phyloP scores from a whole-genome alignment of 1,140 invertebrate genomes.

The Penaeus indicus region DNA sequence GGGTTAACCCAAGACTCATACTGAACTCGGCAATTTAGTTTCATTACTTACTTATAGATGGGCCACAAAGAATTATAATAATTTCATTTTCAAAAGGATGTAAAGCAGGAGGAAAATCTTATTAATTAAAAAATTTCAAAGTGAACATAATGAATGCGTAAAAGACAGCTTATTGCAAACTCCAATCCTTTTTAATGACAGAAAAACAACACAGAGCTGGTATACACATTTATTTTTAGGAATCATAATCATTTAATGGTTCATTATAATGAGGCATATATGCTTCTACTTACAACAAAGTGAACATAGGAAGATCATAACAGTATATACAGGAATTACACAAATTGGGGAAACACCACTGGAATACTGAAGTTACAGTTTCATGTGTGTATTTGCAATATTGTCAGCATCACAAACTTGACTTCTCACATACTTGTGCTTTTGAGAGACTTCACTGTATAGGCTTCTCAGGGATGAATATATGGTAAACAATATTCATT shows the following conservation, averaged over 20 bases:
- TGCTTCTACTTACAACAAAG: conserved; percentile 62
- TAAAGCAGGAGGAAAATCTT: too few species aligned
- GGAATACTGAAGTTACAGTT: conserved; percentile 54
- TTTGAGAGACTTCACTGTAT: conserved; percentile 18
- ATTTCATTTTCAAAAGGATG: too few species aligned
- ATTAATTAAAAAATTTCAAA: too few species aligned
- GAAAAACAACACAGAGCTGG: conserved; percentile 24
- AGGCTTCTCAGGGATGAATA: conserved; percentile 19
- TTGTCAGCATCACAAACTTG: conserved; percentile 35
- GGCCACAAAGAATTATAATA: too few species aligned
- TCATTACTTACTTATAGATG: too few species aligned
- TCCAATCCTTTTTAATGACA: not conserved
- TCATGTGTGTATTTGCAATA: conserved; percentile 33
- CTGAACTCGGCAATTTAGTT: too few species aligned
- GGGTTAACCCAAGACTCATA: too few species aligned
- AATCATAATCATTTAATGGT: conserved; percentile 55
- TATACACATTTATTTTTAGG: conserved; percentile 64
- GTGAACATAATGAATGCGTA: too few species aligned
- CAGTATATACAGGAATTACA: conserved; percentile 61
- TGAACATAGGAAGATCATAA: conserved; percentile 60
- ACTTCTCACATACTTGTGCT: conserved; percentile 54
- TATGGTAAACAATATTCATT: conserved; percentile 22
- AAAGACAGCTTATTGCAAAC: too few species aligned
- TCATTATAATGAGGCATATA: conserved; percentile 58
- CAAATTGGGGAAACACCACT: conserved; percentile 45